Percentiles rank a stretch among this genome's conserved stretches.
Evolutionary conservation across 2,113 vertebrate genomes (phyloP).

Genomic region (Nycticebus coucang): DNA sequence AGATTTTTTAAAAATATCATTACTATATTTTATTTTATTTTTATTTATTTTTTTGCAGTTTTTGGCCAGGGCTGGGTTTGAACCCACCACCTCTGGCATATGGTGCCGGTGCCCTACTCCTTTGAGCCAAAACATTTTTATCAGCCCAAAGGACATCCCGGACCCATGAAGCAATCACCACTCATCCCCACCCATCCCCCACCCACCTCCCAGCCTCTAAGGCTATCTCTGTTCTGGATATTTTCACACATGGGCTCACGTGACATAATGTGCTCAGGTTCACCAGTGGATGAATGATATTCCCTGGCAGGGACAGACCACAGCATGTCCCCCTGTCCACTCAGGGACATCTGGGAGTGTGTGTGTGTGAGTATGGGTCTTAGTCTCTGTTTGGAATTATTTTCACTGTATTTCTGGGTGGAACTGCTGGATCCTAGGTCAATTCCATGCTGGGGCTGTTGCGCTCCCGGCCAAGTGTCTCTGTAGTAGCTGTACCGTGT

Average conservation of each 20-base stretch:
- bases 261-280: background rate
- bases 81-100: too few species aligned
- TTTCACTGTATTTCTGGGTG: fast-evolving
- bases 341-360: fast-evolving
- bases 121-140: too few species aligned
- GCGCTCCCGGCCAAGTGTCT: too few species aligned
- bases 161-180: too few species aligned
- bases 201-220: background rate
- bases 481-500: fast-evolving
- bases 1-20: too few species aligned
- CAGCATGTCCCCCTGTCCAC: too few species aligned
- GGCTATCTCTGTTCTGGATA: background rate
- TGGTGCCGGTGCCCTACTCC: too few species aligned
- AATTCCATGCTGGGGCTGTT: background rate
- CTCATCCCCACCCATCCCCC: too few species aligned
- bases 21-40: too few species aligned
- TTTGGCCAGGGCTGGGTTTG: too few species aligned
- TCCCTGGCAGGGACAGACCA: fast-evolving
- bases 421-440: fast-evolving
- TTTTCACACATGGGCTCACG: background rate
- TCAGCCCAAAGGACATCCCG: background rate
- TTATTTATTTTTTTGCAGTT: too few species aligned
- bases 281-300: background rate
- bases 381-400: background rate
- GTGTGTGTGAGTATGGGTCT: fast-evolving